These are phyloP conservation scores for Dermolepida albohirtum DNA, from an alignment of 2,888 invertebrate species.

Conservation along the genomic window DNA sequence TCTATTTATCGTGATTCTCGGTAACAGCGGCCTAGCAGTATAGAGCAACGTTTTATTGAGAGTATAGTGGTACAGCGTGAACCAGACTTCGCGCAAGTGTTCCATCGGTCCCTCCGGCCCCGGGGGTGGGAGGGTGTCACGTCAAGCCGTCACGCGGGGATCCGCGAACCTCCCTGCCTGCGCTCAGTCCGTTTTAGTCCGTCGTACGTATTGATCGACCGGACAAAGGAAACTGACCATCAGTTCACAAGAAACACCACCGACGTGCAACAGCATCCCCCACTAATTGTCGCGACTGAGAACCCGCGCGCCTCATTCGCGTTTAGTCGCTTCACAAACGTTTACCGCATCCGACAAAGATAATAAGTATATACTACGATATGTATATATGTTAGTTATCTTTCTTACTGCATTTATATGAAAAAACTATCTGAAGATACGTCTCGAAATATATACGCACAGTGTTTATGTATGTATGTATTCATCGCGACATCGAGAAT, in stretches of 20 bases:
- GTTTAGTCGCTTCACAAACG: conserved; percentile 47
- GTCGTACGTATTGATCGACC: conserved; percentile 63
- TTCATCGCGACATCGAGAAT: conserved; percentile 9
- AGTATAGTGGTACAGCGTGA: conserved; percentile 58
- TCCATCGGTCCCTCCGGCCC: conserved; percentile 58
- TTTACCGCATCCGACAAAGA: conserved; percentile 44
- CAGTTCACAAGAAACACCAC: conserved; percentile 60
- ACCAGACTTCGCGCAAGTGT: conserved; percentile 62
- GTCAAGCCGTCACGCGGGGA: conserved; percentile 68
- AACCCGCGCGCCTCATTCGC: conserved; percentile 51
- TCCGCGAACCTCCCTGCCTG: conserved; percentile 60
- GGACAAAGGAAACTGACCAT: conserved; percentile 69
- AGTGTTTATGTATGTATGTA: conserved; percentile 8
- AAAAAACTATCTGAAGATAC: conserved; percentile 36
- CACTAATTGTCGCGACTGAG: conserved; percentile 44
- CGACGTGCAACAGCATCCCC: conserved; percentile 41
- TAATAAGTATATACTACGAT: conserved; percentile 29
- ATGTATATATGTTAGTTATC: conserved; percentile 29
- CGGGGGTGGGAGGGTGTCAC: conserved; percentile 71
- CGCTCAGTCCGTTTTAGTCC: conserved; percentile 62
- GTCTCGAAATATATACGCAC: conserved; percentile 8
- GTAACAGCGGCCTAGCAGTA: conserved; percentile 37
- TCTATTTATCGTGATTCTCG: conserved; percentile 37
- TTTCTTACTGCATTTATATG: conserved; percentile 13
- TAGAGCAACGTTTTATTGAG: conserved; percentile 44